Evolutionary conservation across 2,113 vertebrate genomes (phyloP), one percentile per base, ranked within the genome.

Genomic region (Aegotheles bennettii): DNA sequence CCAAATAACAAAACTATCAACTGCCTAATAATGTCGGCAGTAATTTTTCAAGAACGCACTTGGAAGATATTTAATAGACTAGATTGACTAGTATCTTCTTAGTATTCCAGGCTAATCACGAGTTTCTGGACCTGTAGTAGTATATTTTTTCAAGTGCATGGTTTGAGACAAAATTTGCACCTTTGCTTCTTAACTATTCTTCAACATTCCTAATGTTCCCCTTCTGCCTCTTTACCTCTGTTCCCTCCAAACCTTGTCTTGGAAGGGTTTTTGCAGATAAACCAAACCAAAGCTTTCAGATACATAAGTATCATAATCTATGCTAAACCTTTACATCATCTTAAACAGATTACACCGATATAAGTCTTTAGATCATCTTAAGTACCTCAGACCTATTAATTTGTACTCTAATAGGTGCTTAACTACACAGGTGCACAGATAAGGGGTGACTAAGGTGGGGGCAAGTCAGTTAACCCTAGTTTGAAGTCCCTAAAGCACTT

Each of bases 281-380:
- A 90, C 18, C 59, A 88, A 87, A 91, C 61, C 42, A 85, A 93
- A 83, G 42, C 67, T 93, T 94, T 86, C 78, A 83, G 35, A 69
- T 80, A 87, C 4, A 5, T 76, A 48, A 73, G 67, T 74, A 93
- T 80, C 77, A 93, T 90, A 93, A 90, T 95, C 70, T 89, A 53
- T 79, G 69, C 31, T 94, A 96, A 95, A 95, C 87, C 91, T 91
- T 78, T 96, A 84, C 69, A 89, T 83, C 48, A 90, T 82, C 43
- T 95, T 94, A 95, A 91, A 96, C 20, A 95, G 81, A 94, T 93
- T 93, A 95, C 67, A 90, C 95, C 93, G 87, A 0, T 83, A 43
- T 85, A 85, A 95, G 67, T 87, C 57, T 95, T 89, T 74, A 95
- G 67, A 94, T 77, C 40, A 95, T 83, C 35, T 42, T 95, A 91